A percentile compares a stretch with the other conserved stretches of the same genome.
Evolutionary conservation across 1,140 invertebrate genomes (phyloP).

Genomic region (Propsilocerus akamusi): DNA sequence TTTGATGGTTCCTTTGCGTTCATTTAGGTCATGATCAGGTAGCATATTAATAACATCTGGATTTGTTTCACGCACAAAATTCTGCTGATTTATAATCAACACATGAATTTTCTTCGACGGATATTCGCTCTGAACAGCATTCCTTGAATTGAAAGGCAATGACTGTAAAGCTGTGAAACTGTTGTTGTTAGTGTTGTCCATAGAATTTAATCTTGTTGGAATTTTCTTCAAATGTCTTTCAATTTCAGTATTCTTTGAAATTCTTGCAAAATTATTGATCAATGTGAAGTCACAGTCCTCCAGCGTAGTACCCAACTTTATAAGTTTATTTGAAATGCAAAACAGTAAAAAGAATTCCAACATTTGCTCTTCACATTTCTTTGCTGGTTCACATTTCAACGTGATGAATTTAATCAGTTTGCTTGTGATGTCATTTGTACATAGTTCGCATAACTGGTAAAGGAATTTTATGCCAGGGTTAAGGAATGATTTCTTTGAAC

Average conservation of each 20-base stretch:
- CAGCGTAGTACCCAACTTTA: background rate
- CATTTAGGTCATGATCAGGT: conserved; percentile 6
- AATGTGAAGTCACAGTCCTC: background rate
- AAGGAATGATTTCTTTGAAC: background rate
- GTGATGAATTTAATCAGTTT: background rate
- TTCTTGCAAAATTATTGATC: background rate
- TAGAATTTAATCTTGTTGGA: background rate
- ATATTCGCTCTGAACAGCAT: background rate
- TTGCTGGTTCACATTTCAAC: background rate
- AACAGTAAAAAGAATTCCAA: background rate
- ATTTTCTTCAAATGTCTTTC: background rate
- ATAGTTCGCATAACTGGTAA: background rate
- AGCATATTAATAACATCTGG: conserved; percentile 6
- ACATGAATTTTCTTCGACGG: conserved; percentile 1
- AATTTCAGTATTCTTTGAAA: background rate
- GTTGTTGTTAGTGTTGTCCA: background rate
- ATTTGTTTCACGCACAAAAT: conserved; percentile 12
- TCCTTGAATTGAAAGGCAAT: background rate
- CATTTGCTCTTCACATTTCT: background rate
- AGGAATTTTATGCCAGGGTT: background rate
- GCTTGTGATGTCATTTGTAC: background rate
- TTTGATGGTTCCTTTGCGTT: conserved; percentile 15
- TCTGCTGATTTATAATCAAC: conserved; percentile 18
- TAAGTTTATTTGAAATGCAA: background rate
- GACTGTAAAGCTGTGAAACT: background rate